A percentile compares a stretch with the other conserved stretches of the same genome.
Evolutionary conservation across 2,797 vertebrate genomes (phyloP).

Genomic region (Adelosebastes latens): DNA sequence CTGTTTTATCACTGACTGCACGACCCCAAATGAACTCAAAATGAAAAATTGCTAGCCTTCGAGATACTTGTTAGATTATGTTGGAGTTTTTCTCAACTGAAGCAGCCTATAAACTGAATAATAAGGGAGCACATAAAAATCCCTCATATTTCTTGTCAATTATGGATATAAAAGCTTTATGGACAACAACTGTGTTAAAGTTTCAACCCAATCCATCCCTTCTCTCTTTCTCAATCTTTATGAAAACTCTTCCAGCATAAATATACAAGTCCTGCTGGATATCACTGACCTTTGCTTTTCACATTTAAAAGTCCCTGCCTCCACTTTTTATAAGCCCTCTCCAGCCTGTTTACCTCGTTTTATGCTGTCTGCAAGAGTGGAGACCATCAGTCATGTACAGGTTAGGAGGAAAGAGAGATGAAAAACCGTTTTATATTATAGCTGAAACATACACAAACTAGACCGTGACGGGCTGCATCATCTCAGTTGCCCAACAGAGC

Average conservation of each 20-base stretch:
- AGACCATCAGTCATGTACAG: slow-evolving; percentile 3
- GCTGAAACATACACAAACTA: slow-evolving; percentile 24
- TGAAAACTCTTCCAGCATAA: not conserved
- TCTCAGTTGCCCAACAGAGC: not conserved
- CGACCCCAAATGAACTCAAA: slow-evolving; percentile 33
- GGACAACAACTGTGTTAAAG: slow-evolving; percentile 29
- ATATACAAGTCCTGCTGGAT: slow-evolving; percentile 15
- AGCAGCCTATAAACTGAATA: slow-evolving; percentile 28
- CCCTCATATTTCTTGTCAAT: slow-evolving; percentile 27
- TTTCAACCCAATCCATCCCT: not conserved
- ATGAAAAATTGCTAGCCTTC: slow-evolving; percentile 29
- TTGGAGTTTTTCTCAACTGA: slow-evolving; percentile 24
- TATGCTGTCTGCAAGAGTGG: slow-evolving; percentile 4
- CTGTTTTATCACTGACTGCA: slow-evolving; percentile 19
- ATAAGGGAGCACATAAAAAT: slow-evolving; percentile 34
- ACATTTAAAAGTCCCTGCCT: slow-evolving; percentile 1
- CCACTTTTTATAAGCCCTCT: slow-evolving; percentile 7
- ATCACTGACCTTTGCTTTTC: slow-evolving; percentile 20
- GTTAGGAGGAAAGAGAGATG: slow-evolving; percentile 4
- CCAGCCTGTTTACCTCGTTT: slow-evolving; percentile 10
- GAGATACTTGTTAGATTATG: slow-evolving; percentile 40
- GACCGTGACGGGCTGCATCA: not conserved
- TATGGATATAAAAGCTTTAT: slow-evolving; percentile 30
- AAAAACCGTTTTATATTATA: not conserved
- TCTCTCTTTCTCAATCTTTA: not conserved